phyloP scores from a whole-genome alignment of 2,113 vertebrate genomes.

The Cryptotis parvus region DNA sequence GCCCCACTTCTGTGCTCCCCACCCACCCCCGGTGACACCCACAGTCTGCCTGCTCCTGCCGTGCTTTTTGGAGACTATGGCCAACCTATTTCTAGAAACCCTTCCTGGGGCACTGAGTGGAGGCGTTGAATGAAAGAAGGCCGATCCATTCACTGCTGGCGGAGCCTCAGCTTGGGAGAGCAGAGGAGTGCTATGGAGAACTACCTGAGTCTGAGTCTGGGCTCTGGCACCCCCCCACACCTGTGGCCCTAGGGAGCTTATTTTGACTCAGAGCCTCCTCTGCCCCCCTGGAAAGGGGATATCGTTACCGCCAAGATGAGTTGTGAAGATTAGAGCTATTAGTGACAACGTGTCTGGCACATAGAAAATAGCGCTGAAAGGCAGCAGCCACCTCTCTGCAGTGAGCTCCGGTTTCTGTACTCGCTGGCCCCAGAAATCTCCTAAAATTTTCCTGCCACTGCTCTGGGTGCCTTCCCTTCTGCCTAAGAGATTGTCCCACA shows the following conservation, averaged over 20 bases:
- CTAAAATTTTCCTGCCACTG: background rate
- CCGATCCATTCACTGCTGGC: accelerated
- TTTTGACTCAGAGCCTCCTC: background rate
- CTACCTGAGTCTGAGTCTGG: background rate
- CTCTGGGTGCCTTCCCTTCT: background rate
- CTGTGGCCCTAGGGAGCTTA: background rate
- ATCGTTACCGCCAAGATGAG: background rate
- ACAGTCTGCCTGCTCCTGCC: background rate
- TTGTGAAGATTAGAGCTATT: background rate
- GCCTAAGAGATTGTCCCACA: background rate
- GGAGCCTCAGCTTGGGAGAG: too few species aligned
- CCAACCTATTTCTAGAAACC: background rate
- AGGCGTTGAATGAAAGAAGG: background rate
- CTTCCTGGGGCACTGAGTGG: background rate
- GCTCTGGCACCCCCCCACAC: background rate
- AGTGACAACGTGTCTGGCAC: background rate
- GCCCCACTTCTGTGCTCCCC: background rate
- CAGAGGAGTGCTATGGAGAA: background rate
- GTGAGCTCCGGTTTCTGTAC: accelerated
- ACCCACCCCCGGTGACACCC: too few species aligned
- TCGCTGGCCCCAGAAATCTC: background rate
- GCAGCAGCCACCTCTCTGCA: background rate
- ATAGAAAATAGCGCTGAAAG: background rate
- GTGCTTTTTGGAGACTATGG: background rate
- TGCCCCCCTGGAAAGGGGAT: background rate